A percentile compares a stretch with the other conserved stretches of the same genome.
Conservation (phyloP, 2,113 vertebrate genomes). For the Peromyscus californicus region DNA sequence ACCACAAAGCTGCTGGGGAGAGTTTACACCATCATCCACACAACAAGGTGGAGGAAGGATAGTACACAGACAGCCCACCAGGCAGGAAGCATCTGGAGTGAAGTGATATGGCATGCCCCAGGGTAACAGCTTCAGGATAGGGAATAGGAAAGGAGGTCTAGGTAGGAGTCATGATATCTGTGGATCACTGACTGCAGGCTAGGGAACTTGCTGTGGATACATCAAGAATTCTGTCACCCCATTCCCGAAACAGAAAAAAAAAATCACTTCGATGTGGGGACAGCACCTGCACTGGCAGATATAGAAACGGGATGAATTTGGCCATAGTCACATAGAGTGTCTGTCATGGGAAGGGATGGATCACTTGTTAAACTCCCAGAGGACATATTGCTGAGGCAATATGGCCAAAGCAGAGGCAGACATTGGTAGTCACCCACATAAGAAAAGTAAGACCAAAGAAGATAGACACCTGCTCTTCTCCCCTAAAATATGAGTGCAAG, state of each 20-base stretch:
- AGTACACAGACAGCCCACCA: background rate
- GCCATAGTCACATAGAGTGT: background rate
- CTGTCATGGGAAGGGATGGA: background rate
- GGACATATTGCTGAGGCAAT: background rate
- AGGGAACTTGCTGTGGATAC: no score
- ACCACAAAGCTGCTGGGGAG: accelerated
- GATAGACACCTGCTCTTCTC: background rate
- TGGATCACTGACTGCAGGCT: background rate
- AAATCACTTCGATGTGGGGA: background rate
- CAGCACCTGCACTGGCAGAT: background rate
- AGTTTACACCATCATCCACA: background rate
- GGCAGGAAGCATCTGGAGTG: background rate
- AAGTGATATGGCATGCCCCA: accelerated
- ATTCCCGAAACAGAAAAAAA: background rate
- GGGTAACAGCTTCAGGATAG: no score
- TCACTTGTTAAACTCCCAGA: background rate
- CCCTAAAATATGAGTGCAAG: background rate
- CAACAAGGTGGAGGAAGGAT: accelerated
- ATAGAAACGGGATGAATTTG: background rate
- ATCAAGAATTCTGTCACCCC: background rate
- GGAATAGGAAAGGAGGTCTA: background rate
- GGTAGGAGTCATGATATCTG: background rate
- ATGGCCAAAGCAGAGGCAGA: background rate
- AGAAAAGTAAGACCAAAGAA: background rate
- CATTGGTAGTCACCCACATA: accelerated